Evolutionary conservation across 2,797 vertebrate genomes (phyloP).

Genomic region (Anguilla megastoma): DNA sequence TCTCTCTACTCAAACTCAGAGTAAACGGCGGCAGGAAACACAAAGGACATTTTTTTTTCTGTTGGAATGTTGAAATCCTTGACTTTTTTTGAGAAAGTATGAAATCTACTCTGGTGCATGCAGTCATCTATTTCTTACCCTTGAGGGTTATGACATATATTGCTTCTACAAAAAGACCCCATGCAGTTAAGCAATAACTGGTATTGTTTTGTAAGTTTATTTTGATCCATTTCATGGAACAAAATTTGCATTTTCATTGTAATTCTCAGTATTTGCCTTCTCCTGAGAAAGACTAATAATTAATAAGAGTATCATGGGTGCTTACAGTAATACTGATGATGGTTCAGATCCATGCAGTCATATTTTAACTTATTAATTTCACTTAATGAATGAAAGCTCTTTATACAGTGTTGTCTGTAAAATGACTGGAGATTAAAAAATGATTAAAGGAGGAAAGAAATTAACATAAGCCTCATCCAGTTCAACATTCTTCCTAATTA

Average conservation of each 20-base stretch:
- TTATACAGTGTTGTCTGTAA: slow-evolving; percentile 59
- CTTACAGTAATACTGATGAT: slow-evolving; percentile 12
- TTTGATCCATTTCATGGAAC: not conserved
- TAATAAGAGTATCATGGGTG: slow-evolving; percentile 40
- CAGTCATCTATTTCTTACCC: not conserved
- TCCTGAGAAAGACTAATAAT: slow-evolving; percentile 48
- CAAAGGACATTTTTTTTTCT: not conserved
- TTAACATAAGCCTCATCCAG: slow-evolving; percentile 89
- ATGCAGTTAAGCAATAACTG: not conserved
- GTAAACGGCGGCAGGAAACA: not conserved
- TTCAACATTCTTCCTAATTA: slow-evolving; percentile 90
- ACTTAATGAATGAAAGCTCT: slow-evolving; percentile 60
- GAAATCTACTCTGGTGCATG: not conserved
- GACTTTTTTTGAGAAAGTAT: not conserved
- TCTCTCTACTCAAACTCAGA: not conserved
- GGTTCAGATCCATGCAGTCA: slow-evolving; percentile 32
- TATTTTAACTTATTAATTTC: slow-evolving; percentile 66
- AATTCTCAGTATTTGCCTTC: slow-evolving; percentile 31
- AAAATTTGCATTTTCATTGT: slow-evolving; percentile 36
- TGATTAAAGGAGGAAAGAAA: slow-evolving; percentile 91
- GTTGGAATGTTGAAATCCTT: too few species aligned
- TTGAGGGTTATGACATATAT: not conserved
- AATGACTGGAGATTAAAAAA: slow-evolving; percentile 70
- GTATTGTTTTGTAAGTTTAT: slow-evolving; percentile 1
- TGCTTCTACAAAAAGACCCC: not conserved